Evolutionary conservation across 92 coral and sea anemone species (phyloP), one percentile per base, ranked within the genome.

Genomic region (Epizoanthus rinbou): DNA sequence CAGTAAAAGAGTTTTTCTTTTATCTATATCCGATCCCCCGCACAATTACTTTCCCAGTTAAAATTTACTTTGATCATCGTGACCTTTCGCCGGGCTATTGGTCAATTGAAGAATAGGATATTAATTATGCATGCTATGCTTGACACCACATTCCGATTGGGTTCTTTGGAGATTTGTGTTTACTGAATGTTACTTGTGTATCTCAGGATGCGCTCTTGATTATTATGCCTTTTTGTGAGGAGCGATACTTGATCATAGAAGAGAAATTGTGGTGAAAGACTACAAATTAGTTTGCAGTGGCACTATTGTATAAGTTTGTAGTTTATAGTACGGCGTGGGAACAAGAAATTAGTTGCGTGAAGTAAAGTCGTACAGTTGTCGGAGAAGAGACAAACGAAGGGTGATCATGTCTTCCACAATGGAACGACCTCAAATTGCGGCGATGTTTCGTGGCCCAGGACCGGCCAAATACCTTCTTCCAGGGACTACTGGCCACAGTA

Each of bases 371-470:
- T 0, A 28, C 31, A 28, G 31, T 28, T 6, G 8, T 43, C 9
- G 50, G 50, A 43, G 50, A 43, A 1, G 10, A 43, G 50, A 43
- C 1, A 9, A 1, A 43, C 7, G 10, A 10, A 43, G 82, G 60
- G 37, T 35, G 23, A 43, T 58, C 69, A 78, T 78, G 82, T 63
- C 82, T 41, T 33, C 70, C 8, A 85, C 87, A 69, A 59, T 56
- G 57, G 76, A 86, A 24, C 93, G 91, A 22, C 94, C 93, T 82
- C 90, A 86, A 74, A 97, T 97, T 67, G 98, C 92, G 19, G 99
- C 99, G 2, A 97, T 94, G 98, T 97, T 91, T 66, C 94, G 98
- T 35, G 99, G 99, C 13, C 99, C 99, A 3, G 99, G 99, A 0
- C 95, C 99, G 57, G 99, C 97, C 0, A 89, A 87, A 83, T 97